Evolutionary conservation across 2,113 vertebrate genomes (phyloP), one percentile per base, ranked within the genome.

Genomic region (Pterophyllum scalare): DNA sequence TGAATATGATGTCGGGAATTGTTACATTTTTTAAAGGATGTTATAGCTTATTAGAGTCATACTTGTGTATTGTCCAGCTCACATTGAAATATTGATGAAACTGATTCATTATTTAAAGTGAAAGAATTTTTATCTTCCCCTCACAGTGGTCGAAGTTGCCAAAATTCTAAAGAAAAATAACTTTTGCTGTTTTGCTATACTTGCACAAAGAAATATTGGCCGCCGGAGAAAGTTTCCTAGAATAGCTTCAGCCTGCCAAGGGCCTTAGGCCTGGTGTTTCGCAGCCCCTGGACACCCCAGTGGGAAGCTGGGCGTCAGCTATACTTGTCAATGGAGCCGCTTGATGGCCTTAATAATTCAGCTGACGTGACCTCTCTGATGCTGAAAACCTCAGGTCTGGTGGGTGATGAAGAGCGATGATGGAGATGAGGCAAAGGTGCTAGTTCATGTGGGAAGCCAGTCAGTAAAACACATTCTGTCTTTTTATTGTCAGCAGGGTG

Each of bases 291-390:
- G 91, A 92, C 90, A 91, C 91, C 92, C 85, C 89, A 87, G 91
- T 83, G 89, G 90, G 94, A 91, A 77, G 89, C 56, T 77, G 58
- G 59, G 91, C 89, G 56, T 91, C 92, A 90, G 90, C 88, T 90
- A 76, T 33, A 88, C 87, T 87, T 87, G 89, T 92, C 84, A 72
- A 90, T 90, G 80, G 67, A 88, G 83, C 81, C 35, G 65, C 88
- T 89, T 88, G 89, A 91, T 77, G 85, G 91, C 91, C 79, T 95
- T 91, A 91, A 93, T 93, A 92, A 94, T 94, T 93, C 78, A 88
- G 87, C 83, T 81, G 89, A 95, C 83, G 82, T 57, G 82, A 89
- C 90, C 89, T 88, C 83, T 87, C 89, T 38, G 67, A 79, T 40
- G 81, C 87, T 43, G 79, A 89, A 82, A 84, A 82, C 86, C 20